Percentiles rank a stretch among this genome's conserved stretches.
These are phyloP conservation scores for Cynocephalus volans DNA, from an alignment of 2,113 vertebrate genomes.

Conservation along the genomic window DNA sequence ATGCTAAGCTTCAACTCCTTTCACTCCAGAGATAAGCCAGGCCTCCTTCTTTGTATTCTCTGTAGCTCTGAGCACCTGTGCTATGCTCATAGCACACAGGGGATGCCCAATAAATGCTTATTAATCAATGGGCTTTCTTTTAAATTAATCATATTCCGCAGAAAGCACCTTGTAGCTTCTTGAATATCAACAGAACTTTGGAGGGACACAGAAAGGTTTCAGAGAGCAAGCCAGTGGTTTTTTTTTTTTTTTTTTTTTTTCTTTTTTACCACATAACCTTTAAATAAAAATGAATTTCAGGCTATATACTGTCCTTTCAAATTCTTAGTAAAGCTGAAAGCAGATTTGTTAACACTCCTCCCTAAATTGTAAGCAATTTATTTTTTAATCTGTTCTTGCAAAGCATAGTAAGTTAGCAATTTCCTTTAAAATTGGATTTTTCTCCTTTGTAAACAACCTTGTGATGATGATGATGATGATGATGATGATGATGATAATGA, in stretches of 20 bases:
- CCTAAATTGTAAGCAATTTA: constrained; percentile 79
- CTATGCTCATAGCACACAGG: background rate
- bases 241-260: background rate
- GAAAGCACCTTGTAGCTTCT: background rate
- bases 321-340: constrained; percentile 80
- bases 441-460: constrained; percentile 74
- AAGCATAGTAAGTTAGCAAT: constrained; percentile 76
- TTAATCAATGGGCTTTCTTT: background rate
- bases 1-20: background rate
- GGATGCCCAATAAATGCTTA: background rate
- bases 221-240: background rate
- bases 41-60: background rate
- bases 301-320: constrained; percentile 67
- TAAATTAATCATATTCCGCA: constrained; percentile 16
- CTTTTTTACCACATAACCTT: constrained; percentile 36
- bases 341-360: constrained; percentile 56
- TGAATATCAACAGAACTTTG: background rate
- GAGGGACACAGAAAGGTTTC: background rate
- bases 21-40: background rate
- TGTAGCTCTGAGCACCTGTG: background rate
- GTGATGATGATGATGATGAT: constrained; percentile 43
- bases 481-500: constrained; percentile 41
- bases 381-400: constrained; percentile 69
- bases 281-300: constrained; percentile 76
- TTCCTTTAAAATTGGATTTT: constrained; percentile 81